A percentile compares a stretch with the other conserved stretches of the same genome.
Conservation (phyloP, 2,888 invertebrate genomes). For the Meliscaeva auricollis region DNA sequence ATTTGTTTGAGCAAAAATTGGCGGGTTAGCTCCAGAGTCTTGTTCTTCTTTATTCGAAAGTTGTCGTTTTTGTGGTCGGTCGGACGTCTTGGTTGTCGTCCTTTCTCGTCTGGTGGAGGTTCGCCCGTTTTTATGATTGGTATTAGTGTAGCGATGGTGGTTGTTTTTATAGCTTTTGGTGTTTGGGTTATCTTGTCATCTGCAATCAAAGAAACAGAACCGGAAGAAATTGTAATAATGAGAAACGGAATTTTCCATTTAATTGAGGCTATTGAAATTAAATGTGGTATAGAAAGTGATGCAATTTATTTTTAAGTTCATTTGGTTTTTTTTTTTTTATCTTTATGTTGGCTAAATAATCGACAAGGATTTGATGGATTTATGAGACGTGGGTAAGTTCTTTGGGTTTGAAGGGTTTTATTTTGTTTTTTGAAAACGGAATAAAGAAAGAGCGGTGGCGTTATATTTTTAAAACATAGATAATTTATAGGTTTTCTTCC, state of each 20-base stretch:
- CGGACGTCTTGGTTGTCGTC: slow-evolving; percentile 32
- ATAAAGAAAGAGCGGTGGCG: no score
- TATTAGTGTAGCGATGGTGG: slow-evolving; percentile 28
- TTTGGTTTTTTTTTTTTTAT: not conserved
- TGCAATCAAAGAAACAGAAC: slow-evolving; percentile 59
- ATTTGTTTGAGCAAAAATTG: slow-evolving; percentile 41
- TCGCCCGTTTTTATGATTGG: slow-evolving; percentile 58
- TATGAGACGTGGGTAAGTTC: not conserved
- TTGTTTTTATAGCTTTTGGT: slow-evolving; percentile 42
- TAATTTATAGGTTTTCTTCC: no score
- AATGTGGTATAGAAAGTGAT: slow-evolving; percentile 53
- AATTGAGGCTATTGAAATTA: slow-evolving; percentile 68
- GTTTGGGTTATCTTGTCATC: slow-evolving; percentile 70
- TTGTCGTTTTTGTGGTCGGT: not conserved
- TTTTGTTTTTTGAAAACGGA: no score
- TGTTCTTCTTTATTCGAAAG: not conserved
- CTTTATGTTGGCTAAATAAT: not conserved
- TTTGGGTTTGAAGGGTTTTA: not conserved
- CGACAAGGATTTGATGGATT: slow-evolving; percentile 1
- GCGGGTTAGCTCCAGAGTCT: slow-evolving; percentile 51
- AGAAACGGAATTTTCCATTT: slow-evolving; percentile 54
- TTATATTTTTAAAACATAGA: no score
- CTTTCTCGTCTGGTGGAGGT: slow-evolving; percentile 43
- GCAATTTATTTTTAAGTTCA: slow-evolving; percentile 23
- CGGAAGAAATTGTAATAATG: slow-evolving; percentile 34